Evolutionary conservation across 2,797 vertebrate genomes (phyloP).

Genomic region (Eutrigla gurnardus): DNA sequence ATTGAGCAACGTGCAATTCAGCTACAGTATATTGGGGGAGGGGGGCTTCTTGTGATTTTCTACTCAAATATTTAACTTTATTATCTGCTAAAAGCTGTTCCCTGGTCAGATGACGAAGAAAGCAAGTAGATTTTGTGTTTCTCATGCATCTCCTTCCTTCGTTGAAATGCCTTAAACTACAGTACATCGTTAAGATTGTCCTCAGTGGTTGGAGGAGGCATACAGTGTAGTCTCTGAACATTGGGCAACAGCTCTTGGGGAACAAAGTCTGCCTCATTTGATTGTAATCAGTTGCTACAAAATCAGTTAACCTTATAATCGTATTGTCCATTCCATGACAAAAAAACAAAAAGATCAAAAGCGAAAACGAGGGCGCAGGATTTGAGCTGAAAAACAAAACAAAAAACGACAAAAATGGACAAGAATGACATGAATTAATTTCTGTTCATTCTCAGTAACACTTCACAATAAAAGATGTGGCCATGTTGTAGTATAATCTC

Average conservation of each 20-base stretch:
- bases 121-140: conserved; percentile 50
- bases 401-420: conserved; percentile 32
- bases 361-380: conserved; percentile 13
- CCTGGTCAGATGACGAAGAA: conserved; percentile 45
- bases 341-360: conserved; percentile 15
- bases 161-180: conserved; percentile 58
- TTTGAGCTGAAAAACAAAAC: conserved; percentile 27
- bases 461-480: conserved; percentile 56
- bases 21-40: conserved; percentile 73
- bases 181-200: conserved; percentile 75
- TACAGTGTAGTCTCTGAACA: conserved; percentile 63
- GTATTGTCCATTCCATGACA: conserved; percentile 27
- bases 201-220: conserved; percentile 62
- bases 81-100: conserved; percentile 63
- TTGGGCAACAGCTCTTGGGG: conserved; percentile 28
- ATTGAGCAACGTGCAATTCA: conserved; percentile 79
- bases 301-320: conserved; percentile 43
- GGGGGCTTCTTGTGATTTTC: conserved; percentile 41
- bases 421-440: conserved; percentile 27
- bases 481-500: conserved; percentile 56
- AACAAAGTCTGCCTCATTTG: conserved; percentile 62
- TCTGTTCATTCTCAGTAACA: conserved; percentile 54
- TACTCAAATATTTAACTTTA: conserved; percentile 54
- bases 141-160: conserved; percentile 60
- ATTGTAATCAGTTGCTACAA: conserved; percentile 72